phyloP scores from a whole-genome alignment of 2,888 invertebrate species.

The Drosophila siamana region DNA sequence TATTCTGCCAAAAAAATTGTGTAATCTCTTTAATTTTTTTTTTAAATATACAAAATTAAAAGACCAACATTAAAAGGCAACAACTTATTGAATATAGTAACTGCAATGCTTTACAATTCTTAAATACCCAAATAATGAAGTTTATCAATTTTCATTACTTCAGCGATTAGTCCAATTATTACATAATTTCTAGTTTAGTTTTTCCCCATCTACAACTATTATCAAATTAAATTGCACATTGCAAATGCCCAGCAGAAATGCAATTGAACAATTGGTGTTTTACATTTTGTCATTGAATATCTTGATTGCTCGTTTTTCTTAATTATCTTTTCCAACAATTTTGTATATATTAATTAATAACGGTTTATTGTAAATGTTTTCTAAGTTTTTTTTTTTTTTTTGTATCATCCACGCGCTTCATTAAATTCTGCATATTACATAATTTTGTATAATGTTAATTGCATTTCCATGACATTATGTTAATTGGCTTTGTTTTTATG shows the following conservation, averaged over 20 bases:
- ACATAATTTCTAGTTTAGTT: conserved; percentile 45
- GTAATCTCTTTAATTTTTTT: no score
- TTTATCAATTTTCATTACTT: conserved; percentile 42
- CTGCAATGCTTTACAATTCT: neutral
- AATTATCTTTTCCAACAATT: neutral
- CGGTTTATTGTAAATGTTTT: conserved; percentile 48
- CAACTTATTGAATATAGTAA: no score
- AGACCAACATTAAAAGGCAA: no score
- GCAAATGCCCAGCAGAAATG: conserved; percentile 33
- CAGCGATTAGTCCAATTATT: conserved; percentile 46
- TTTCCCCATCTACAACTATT: conserved; percentile 14
- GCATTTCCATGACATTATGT: conserved; percentile 64
- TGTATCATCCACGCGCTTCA: conserved; percentile 27
- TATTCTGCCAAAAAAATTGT: no score
- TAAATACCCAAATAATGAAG: neutral
- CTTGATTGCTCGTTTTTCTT: conserved; percentile 26
- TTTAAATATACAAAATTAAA: no score
- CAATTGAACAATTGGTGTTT: conserved; percentile 35
- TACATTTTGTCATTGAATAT: conserved; percentile 27
- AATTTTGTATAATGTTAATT: conserved; percentile 60
- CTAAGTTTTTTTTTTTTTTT: conserved; percentile 25
- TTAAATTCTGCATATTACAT: conserved; percentile 52
- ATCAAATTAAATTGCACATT: conserved; percentile 27
- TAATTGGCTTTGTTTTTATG: conserved; percentile 60
- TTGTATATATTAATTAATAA: conserved; percentile 50